phyloP scores from a whole-genome alignment of 2,797 vertebrate genomes.

The Acropternis orthonyx region DNA sequence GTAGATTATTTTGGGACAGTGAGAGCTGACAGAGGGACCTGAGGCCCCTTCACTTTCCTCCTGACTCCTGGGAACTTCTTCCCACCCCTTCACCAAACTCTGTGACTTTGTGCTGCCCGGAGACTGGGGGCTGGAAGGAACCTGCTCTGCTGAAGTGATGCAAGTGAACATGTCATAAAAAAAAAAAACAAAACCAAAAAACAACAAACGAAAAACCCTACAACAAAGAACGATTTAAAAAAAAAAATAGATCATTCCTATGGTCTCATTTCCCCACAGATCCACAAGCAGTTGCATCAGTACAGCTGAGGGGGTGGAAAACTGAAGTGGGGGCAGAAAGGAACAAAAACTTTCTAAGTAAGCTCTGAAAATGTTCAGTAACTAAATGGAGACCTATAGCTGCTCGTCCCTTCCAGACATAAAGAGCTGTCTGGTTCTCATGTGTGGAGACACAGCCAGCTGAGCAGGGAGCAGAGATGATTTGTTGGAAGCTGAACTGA shows the following conservation, averaged over 20 bases:
- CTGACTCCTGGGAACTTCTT: background rate
- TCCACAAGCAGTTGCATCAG: slow-evolving; percentile 47
- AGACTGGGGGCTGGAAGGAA: background rate
- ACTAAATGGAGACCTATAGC: background rate
- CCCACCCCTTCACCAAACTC: background rate
- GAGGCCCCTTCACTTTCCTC: background rate
- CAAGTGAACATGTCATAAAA: background rate
- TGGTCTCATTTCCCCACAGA: slow-evolving; percentile 57
- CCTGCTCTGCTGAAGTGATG: slow-evolving; percentile 7
- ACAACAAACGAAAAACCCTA: background rate
- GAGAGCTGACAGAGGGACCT: background rate
- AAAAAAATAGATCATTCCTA: background rate
- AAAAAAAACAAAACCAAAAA: background rate
- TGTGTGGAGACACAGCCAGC: background rate
- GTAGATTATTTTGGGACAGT: background rate
- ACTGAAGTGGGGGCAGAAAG: slow-evolving; percentile 57
- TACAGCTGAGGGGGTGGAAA: slow-evolving; percentile 43
- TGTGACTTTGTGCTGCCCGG: background rate
- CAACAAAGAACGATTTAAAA: background rate
- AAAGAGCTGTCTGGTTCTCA: background rate
- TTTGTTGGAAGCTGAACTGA: slow-evolving; percentile 17
- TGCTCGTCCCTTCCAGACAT: background rate
- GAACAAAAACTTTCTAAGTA: slow-evolving; percentile 36
- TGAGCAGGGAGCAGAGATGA: background rate
- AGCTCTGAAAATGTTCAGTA: background rate